Conservation (phyloP, 2,797 vertebrate species). For the Pithecia hirsuta region DNA sequence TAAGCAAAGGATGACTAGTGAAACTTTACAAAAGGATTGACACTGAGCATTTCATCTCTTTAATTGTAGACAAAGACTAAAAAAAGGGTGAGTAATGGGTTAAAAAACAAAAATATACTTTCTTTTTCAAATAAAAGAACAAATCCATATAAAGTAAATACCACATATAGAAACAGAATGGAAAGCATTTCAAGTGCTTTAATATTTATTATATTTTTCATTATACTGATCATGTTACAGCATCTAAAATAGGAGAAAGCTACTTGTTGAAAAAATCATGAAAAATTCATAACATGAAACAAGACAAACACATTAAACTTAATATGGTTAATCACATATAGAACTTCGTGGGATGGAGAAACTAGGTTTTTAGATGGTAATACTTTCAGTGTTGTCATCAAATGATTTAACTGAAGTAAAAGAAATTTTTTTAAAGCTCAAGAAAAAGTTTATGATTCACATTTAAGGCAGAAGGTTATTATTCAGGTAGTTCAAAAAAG, state of each 20-base stretch:
- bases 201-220: slow-evolving; percentile 28
- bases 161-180: not conserved
- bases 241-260: not conserved
- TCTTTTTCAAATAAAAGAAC: slow-evolving; percentile 11
- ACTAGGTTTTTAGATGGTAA: not conserved
- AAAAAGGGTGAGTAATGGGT: not conserved
- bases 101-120: slow-evolving; percentile 15
- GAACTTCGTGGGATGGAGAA: not conserved
- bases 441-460: slow-evolving; percentile 30
- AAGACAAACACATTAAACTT: slow-evolving; percentile 45
- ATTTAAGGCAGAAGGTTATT: slow-evolving; percentile 20
- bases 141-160: slow-evolving; percentile 13
- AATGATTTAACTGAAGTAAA: not conserved
- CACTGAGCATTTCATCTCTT: not conserved
- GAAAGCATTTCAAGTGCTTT: slow-evolving; percentile 15
- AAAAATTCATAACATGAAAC: not conserved
- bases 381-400: not conserved
- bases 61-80: slow-evolving; percentile 17
- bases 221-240: not conserved
- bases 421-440: not conserved
- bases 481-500: slow-evolving; percentile 22
- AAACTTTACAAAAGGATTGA: not conserved
- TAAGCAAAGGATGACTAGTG: not conserved
- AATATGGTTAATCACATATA: not conserved
- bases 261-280: slow-evolving; percentile 1